Evolutionary conservation across 2,888 invertebrate genomes (phyloP), one percentile per base, ranked within the genome.

Genomic region (Lysandra coridon): DNA sequence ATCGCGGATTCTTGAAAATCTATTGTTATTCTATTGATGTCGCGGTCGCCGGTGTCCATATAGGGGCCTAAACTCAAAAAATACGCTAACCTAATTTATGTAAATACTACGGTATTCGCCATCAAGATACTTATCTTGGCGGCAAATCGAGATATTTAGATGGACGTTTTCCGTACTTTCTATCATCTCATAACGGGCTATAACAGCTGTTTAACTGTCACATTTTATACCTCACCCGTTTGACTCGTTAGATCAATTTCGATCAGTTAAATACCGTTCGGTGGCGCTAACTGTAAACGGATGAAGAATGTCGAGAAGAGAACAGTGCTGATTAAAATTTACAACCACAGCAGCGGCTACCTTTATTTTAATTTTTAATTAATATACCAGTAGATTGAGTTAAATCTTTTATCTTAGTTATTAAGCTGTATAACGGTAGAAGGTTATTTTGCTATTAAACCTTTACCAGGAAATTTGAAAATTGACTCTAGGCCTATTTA

Each of bases 251-350:
- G 69, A 33, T 33, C 33, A 33, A 69, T 33, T 69, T 69, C 69
- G 69, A 69, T 69, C 33, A 69, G 33, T 69, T 17, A 33, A 69
- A 69, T 69, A 69, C 69, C 69, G 69, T 69, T 69, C 30, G 69
- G 69, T 69, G 69, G 69, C 33, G 33, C 69, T 69, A 69, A 69
- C 69, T 69, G 69, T 69, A 69, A 69, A 69, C 33, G 23, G 33
- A 64, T 33, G 3, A 33, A 69, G 69, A 69, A 69, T 17, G 69
- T 69, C 17, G 64, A 12, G 30, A 69, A 69, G 12, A 69, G 14
- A 69, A 5, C 14, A 5, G 4, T 33, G 4, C 14, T 37, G 5
- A 37, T 69, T 33, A 64, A 33, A 14, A 14, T 69, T 69, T 30
- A 69, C 69, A 69, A 23, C 17, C 69, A 17, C 33, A 69, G 69